Evolutionary conservation across 2,797 vertebrate genomes (phyloP).

Genomic region (Enoplosus armatus): DNA sequence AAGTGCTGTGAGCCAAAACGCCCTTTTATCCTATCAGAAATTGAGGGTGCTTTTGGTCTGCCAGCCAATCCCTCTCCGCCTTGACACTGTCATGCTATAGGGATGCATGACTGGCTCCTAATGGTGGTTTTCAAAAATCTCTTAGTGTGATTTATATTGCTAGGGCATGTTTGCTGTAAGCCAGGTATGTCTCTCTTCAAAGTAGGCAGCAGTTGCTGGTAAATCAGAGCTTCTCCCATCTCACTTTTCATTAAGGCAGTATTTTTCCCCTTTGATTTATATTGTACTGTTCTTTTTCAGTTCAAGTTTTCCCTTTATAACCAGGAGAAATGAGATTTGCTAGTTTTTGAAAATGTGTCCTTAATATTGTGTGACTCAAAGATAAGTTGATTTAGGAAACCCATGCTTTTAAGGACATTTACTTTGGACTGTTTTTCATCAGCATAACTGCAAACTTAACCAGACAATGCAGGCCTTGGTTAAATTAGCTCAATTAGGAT

Average conservation of each 20-base stretch:
- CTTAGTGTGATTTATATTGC: constrained; percentile 75
- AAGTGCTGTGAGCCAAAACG: constrained; percentile 66
- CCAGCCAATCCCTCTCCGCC: constrained; percentile 68
- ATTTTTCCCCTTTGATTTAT: constrained; percentile 51
- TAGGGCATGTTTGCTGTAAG: constrained; percentile 75
- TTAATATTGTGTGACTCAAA: constrained; percentile 1
- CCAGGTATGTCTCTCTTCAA: constrained; percentile 73
- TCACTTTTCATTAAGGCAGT: constrained; percentile 53
- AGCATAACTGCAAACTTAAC: constrained; percentile 8
- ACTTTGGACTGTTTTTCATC: constrained; percentile 22
- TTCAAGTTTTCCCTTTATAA: constrained; percentile 32
- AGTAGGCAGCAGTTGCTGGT: constrained; percentile 53
- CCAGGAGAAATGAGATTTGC: constrained; percentile 16
- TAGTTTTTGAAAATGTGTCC: constrained; percentile 1
- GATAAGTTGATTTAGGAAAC: constrained; percentile 25
- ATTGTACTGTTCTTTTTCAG: constrained; percentile 25
- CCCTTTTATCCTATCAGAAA: constrained; percentile 69
- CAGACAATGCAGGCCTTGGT: background rate
- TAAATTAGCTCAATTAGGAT: constrained; percentile 11
- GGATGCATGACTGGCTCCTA: constrained; percentile 80
- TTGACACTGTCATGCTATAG: constrained; percentile 74
- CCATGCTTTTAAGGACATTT: constrained; percentile 2
- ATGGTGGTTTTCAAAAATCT: constrained; percentile 79
- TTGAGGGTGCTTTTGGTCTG: constrained; percentile 59
- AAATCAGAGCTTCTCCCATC: constrained; percentile 49